Evolutionary conservation across 92 coral and sea anemone species (phyloP), one percentile per base, ranked within the genome.

Genomic region (Meandrina meandrites): DNA sequence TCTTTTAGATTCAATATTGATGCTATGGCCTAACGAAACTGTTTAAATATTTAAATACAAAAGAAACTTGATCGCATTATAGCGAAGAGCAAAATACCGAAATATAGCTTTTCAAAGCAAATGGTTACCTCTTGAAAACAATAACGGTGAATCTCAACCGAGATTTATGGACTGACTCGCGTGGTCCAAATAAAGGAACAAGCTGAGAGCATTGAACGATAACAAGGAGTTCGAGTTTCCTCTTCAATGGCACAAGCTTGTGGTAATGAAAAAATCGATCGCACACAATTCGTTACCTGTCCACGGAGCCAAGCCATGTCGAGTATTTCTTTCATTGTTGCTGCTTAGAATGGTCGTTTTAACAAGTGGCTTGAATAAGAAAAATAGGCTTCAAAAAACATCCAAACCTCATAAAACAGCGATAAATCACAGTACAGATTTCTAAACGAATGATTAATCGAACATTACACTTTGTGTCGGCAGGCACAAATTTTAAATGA

Each of bases 41-140:
- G 88, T 85, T 85, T 85, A 85, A 85, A 85, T 85, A 85, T 85
- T 85, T 85, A 85, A 85, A 76, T 67, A 75, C 77, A 85, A 85
- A 85, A 85, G 88, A 85, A 85, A 85, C 76, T 66, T 64, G 88
- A 76, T 85, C 88, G 15, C 67, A 27, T 64, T 34, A 54, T 62
- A 37, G 47, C 75, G 3, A 40, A 47, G 8, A 45, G 75, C 45
- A 79, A 35, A 78, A 79, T 60, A 62, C 88, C 75, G 53, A 62
- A 74, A 74, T 62, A 24, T 77, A 64, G 71, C 67, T 64, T 85
- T 78, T 74, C 75, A 77, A 67, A 62, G 87, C 72, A 84, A 62
- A 76, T 48, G 82, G 77, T 76, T 62, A 22, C 81, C 82, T 76
- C 88, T 85, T 75, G 73, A 84, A 84, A 74, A 74, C 87, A 84